Evolutionary conservation across 2,797 vertebrate genomes (phyloP).

Genomic region (Apogon hyalosoma): DNA sequence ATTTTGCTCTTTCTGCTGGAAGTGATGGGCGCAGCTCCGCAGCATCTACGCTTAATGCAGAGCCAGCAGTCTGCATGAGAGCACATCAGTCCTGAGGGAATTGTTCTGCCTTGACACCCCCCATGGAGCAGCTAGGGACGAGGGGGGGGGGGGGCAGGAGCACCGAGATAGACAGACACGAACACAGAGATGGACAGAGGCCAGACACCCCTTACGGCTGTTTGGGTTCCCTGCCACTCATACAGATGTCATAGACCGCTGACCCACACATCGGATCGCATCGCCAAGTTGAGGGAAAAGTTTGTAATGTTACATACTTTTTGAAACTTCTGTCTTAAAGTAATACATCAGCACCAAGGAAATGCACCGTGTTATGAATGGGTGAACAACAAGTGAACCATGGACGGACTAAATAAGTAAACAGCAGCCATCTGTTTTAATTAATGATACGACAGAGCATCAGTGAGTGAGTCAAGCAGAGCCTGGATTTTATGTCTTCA

Average conservation of each 20-base stretch:
- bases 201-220: slow-evolving; percentile 63
- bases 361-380: no score
- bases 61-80: slow-evolving; percentile 58
- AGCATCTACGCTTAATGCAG: slow-evolving; percentile 40
- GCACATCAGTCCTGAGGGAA: slow-evolving; percentile 57
- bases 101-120: slow-evolving; percentile 43
- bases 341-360: not conserved
- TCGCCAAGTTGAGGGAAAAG: slow-evolving; percentile 24
- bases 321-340: not conserved
- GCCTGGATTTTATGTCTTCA: not conserved
- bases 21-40: slow-evolving; percentile 32
- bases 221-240: slow-evolving; percentile 60
- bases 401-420: no score
- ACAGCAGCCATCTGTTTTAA: not conserved
- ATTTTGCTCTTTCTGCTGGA: slow-evolving; percentile 47
- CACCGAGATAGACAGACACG: slow-evolving; percentile 36
- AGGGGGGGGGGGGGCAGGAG: slow-evolving; percentile 13
- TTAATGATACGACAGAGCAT: not conserved
- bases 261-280: slow-evolving; percentile 24
- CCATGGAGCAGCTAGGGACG: slow-evolving; percentile 28
- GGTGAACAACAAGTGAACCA: no score
- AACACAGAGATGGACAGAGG: slow-evolving; percentile 54
- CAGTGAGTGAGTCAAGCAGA: no score
- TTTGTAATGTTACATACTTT: not conserved
- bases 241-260: slow-evolving; percentile 29